phyloP scores from a whole-genome alignment of 1,140 invertebrate genomes.

The Helicoverpa zea region DNA sequence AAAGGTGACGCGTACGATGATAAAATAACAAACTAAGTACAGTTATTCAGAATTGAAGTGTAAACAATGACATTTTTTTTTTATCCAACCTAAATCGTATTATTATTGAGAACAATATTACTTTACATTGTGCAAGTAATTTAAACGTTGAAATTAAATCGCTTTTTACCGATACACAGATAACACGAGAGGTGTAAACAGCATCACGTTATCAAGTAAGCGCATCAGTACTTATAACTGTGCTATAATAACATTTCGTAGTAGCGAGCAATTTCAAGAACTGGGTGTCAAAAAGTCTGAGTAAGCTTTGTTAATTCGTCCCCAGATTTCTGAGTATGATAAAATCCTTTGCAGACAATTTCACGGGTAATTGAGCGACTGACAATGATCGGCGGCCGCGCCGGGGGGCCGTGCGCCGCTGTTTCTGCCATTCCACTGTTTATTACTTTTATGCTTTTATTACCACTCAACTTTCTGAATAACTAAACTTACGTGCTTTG shows the following conservation, averaged over 20 bases:
- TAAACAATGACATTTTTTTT: too few species aligned
- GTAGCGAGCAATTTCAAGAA: slow-evolving; percentile 14
- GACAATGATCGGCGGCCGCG: slow-evolving; percentile 62
- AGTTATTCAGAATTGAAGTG: too few species aligned
- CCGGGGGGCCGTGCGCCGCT: slow-evolving; percentile 58
- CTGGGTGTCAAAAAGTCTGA: slow-evolving; percentile 31
- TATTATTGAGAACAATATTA: too few species aligned
- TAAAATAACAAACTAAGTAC: too few species aligned
- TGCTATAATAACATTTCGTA: neutral
- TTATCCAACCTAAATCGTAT: too few species aligned
- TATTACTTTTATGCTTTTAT: slow-evolving; percentile 60
- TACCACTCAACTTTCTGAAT: slow-evolving; percentile 46
- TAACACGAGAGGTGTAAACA: neutral
- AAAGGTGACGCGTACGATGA: too few species aligned
- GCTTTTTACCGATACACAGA: neutral
- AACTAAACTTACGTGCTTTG: slow-evolving; percentile 13
- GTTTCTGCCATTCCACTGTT: slow-evolving; percentile 59
- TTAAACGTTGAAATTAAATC: too few species aligned
- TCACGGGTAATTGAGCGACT: slow-evolving; percentile 79
- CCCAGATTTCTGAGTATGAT: slow-evolving; percentile 51
- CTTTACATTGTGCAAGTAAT: too few species aligned
- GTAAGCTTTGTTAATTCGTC: slow-evolving; percentile 46
- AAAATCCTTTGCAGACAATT: slow-evolving; percentile 74
- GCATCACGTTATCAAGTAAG: neutral
- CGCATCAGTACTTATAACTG: slow-evolving; percentile 1